Evolutionary conservation across 2,113 vertebrate species (phyloP).

Genomic region (Scytalopus superciliaris): DNA sequence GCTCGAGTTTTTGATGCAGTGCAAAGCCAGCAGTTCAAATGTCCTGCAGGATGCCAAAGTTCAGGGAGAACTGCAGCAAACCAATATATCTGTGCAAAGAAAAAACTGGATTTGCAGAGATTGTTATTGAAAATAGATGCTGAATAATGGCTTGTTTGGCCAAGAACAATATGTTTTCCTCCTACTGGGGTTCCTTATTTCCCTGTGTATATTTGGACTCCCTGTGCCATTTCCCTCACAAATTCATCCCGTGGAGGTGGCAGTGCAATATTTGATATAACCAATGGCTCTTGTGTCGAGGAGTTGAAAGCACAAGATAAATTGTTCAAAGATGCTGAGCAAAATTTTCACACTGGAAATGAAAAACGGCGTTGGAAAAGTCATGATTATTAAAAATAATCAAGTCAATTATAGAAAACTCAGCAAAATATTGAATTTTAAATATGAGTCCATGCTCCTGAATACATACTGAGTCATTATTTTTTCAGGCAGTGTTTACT

Average conservation of each 20-base stretch:
- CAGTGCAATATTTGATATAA: background rate
- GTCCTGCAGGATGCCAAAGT: background rate
- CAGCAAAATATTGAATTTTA: background rate
- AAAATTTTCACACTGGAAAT: background rate
- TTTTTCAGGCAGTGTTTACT: background rate
- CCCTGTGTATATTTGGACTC: background rate
- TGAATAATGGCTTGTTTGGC: background rate
- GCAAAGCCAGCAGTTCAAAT: background rate
- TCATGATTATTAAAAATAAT: background rate
- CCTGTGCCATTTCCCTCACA: background rate
- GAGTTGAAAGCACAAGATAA: background rate
- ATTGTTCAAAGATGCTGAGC: background rate
- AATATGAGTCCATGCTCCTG: background rate
- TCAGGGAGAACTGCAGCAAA: background rate
- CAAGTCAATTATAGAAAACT: background rate
- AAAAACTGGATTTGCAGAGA: background rate
- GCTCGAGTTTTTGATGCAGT: background rate
- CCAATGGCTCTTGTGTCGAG: background rate
- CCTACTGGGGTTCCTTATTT: background rate
- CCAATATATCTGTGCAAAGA: background rate
- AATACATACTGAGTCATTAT: background rate
- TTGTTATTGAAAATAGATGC: background rate
- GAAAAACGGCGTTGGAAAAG: accelerated
- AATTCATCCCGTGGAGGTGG: background rate
- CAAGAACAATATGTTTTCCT: background rate